phyloP scores from a whole-genome alignment of 1,140 invertebrate species.

The Platorchestia sp. region DNA sequence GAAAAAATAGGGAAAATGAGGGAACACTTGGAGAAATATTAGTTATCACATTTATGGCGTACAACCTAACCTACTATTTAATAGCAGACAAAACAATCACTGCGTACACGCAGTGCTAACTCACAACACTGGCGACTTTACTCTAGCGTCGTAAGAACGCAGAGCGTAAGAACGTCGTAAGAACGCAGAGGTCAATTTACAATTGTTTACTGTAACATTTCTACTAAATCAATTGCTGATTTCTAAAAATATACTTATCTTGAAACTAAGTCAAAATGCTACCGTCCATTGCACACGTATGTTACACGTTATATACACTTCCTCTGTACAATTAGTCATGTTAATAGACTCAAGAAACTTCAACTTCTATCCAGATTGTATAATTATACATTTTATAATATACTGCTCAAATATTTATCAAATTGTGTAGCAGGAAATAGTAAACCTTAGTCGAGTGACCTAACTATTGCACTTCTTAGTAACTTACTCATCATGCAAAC shows the following conservation, averaged over 20 bases:
- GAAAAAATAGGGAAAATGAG: not conserved
- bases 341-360: not conserved
- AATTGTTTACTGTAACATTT: not conserved
- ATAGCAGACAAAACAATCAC: not conserved
- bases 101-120: not conserved
- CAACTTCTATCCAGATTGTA: not conserved
- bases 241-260: conserved; percentile 48
- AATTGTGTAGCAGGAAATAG: not conserved
- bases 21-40: not conserved
- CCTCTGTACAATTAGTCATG: conserved; percentile 9
- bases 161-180: not conserved
- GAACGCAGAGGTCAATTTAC: not conserved
- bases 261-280: conserved; percentile 9
- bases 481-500: not conserved
- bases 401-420: not conserved
- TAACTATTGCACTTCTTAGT: not conserved
- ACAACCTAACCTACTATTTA: not conserved
- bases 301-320: conserved; percentile 30
- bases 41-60: conserved; percentile 24
- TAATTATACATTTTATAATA: not conserved
- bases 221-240: conserved; percentile 1
- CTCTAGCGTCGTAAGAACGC: not conserved
- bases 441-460: not conserved
- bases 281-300: not conserved
- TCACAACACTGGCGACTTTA: not conserved